These are phyloP conservation scores for Neoaliturus tenellus DNA, from an alignment of 2,888 invertebrate species.

Conservation along the genomic window DNA sequence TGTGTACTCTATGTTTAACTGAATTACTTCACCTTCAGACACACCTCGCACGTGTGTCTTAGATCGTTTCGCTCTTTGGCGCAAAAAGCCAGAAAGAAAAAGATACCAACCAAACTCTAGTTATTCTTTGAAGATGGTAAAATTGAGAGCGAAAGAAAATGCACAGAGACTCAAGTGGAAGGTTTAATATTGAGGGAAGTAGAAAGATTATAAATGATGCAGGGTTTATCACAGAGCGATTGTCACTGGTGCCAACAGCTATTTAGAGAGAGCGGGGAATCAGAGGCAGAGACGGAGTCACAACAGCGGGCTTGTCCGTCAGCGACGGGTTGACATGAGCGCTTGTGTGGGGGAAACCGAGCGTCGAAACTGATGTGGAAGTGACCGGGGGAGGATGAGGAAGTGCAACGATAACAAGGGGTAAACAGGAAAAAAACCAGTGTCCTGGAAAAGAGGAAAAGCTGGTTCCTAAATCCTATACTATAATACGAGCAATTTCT, in stretches of 20 bases:
- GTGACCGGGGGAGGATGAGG: background rate
- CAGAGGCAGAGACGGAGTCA: background rate
- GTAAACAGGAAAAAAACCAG: no score
- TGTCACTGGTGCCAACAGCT: slow-evolving; percentile 28
- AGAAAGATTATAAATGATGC: slow-evolving; percentile 6
- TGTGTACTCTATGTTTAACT: background rate
- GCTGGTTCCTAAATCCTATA: no score
- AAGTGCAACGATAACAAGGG: background rate
- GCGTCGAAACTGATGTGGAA: background rate
- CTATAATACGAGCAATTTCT: no score
- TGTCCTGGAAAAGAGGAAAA: no score
- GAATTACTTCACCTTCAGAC: background rate
- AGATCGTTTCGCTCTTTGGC: background rate
- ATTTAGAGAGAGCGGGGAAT: background rate
- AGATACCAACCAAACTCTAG: no score
- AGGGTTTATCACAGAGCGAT: slow-evolving; percentile 19
- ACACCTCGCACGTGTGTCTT: background rate
- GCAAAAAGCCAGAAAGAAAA: no score
- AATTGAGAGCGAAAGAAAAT: no score
- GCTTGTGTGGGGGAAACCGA: background rate
- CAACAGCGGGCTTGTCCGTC: background rate
- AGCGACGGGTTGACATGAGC: background rate
- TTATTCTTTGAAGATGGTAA: no score
- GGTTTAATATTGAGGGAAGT: slow-evolving; percentile 9
- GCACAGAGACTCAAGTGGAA: no score